Conservation (phyloP, 2,797 vertebrate species). For the Thalassophryne amazonica region DNA sequence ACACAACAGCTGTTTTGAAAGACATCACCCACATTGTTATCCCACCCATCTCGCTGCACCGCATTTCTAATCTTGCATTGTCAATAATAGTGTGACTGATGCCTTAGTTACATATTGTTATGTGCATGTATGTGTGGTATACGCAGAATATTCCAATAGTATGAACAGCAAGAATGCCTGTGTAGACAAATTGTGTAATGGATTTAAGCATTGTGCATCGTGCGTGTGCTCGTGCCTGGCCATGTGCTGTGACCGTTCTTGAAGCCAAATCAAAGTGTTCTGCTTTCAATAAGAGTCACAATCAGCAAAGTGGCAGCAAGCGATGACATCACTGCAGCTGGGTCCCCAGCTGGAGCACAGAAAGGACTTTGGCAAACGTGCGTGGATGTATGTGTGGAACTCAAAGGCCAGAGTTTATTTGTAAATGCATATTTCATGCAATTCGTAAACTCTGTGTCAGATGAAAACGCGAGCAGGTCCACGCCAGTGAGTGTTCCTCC, state of each 20-base stretch:
- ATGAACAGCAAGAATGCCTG: slow-evolving; percentile 20
- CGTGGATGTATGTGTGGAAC: slow-evolving; percentile 37
- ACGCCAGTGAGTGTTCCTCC: slow-evolving; percentile 37
- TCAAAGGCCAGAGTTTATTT: slow-evolving; percentile 62
- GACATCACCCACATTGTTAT: too few relatives aligned
- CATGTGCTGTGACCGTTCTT: slow-evolving; percentile 63
- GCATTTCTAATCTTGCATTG: too few relatives aligned
- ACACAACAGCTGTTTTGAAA: too few relatives aligned
- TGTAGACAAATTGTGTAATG: slow-evolving; percentile 44
- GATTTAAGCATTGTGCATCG: slow-evolving; percentile 43
- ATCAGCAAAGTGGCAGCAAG: slow-evolving; percentile 89
- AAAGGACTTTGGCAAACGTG: slow-evolving; percentile 64
- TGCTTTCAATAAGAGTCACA: slow-evolving; percentile 91
- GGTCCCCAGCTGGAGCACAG: slow-evolving; percentile 79
- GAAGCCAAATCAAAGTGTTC: slow-evolving; percentile 81
- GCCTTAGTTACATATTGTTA: too few relatives aligned
- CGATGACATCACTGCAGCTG: slow-evolving; percentile 94
- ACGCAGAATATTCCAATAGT: slow-evolving; percentile 42
- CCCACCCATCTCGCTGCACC: too few relatives aligned
- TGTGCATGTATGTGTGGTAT: background rate
- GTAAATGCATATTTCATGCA: slow-evolving; percentile 61
- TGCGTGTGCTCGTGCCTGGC: slow-evolving; percentile 17
- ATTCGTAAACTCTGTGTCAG: slow-evolving; percentile 42
- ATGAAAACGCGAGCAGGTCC: slow-evolving; percentile 40
- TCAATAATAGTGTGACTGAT: too few relatives aligned